phyloP scores from a whole-genome alignment of 2,797 vertebrate species.

The Lycodopsis pacificus region DNA sequence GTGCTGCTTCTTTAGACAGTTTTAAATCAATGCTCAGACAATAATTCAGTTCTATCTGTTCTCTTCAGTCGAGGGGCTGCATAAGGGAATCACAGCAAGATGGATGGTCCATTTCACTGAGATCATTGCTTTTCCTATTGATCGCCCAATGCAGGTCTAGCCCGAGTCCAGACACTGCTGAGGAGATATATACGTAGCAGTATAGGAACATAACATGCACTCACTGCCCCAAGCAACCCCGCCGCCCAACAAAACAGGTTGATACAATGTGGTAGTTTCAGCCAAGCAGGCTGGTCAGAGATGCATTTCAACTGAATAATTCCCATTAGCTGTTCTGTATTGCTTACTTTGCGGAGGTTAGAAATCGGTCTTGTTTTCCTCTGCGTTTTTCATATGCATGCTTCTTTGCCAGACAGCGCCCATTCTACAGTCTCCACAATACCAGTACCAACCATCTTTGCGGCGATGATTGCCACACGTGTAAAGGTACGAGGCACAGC shows the following conservation, averaged over 20 bases:
- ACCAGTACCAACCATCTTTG: not conserved
- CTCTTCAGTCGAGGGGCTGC: conserved; percentile 45
- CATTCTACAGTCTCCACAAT: not conserved
- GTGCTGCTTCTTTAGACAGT: conserved; percentile 46
- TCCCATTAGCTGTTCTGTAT: conserved; percentile 29
- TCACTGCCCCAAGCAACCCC: conserved; percentile 32
- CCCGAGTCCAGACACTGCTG: conserved; percentile 56
- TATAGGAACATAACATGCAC: conserved; percentile 46
- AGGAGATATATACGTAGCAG: conserved; percentile 29
- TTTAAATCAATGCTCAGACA: conserved; percentile 66
- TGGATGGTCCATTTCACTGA: conserved; percentile 71
- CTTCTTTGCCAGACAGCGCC: not conserved
- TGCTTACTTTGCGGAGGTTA: conserved; percentile 1
- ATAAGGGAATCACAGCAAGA: conserved; percentile 71
- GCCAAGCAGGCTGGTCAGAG: conserved; percentile 7
- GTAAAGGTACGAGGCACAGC: conserved; percentile 1
- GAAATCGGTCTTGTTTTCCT: conserved; percentile 15
- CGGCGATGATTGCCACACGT: conserved; percentile 11
- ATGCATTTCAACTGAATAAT: conserved; percentile 17
- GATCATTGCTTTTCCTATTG: conserved; percentile 79
- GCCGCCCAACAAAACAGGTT: conserved; percentile 16
- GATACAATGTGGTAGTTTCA: conserved; percentile 18
- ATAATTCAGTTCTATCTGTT: conserved; percentile 70
- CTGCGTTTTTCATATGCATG: not conserved
- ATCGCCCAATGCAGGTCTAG: conserved; percentile 63